phyloP scores from a whole-genome alignment of 2,888 invertebrate species.

The Octonoba sinensis region DNA sequence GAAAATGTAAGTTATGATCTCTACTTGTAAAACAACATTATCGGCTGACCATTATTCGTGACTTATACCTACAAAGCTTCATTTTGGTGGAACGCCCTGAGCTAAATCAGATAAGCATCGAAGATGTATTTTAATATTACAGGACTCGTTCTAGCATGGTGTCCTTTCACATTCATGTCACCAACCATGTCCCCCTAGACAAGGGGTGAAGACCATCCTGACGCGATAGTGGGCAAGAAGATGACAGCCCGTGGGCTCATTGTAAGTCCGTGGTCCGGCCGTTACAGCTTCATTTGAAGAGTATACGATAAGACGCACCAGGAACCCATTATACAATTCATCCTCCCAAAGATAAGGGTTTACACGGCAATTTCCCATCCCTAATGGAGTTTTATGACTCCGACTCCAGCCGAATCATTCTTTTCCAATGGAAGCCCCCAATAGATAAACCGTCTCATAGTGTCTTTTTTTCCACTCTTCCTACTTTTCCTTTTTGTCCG shows the following conservation, averaged over 20 bases:
- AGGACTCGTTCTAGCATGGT: too few relatives aligned
- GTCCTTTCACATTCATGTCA: too few relatives aligned
- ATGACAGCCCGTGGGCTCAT: slow-evolving; percentile 33
- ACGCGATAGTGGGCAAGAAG: slow-evolving; percentile 23
- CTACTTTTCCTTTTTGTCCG: slow-evolving; percentile 20
- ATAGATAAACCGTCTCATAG: slow-evolving; percentile 26
- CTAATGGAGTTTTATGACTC: slow-evolving; percentile 62
- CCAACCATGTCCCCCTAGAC: too few relatives aligned
- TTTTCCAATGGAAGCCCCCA: slow-evolving; percentile 33
- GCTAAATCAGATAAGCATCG: too few relatives aligned
- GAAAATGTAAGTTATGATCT: too few relatives aligned
- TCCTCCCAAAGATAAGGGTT: slow-evolving; percentile 54
- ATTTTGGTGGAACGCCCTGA: too few relatives aligned
- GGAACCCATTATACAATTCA: slow-evolving; percentile 61
- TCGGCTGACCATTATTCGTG: too few relatives aligned
- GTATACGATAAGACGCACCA: slow-evolving; percentile 35
- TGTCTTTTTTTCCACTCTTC: slow-evolving; percentile 12
- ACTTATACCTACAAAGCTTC: too few relatives aligned
- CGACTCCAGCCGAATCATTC: slow-evolving; percentile 44
- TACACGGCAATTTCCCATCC: slow-evolving; percentile 56
- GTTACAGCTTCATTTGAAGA: slow-evolving; percentile 48
- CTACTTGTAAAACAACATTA: too few relatives aligned
- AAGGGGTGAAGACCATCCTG: background rate
- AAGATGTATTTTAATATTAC: too few relatives aligned
- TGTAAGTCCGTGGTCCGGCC: slow-evolving; percentile 25